Evolutionary conservation across 2,888 invertebrate species (phyloP).

Genomic region (Taphrorychus bicolor): DNA sequence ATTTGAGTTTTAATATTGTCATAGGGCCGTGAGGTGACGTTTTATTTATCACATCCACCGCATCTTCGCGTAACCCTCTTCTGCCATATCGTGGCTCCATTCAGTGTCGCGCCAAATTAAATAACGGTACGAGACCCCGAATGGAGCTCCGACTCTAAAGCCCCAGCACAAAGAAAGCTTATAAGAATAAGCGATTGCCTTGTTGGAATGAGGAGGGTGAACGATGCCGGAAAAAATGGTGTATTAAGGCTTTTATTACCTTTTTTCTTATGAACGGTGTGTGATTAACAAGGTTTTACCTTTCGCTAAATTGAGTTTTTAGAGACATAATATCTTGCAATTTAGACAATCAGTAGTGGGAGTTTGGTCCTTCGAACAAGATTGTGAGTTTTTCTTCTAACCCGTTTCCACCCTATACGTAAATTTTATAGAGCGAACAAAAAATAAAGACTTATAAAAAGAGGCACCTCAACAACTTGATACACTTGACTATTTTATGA

Average conservation of each 20-base stretch:
- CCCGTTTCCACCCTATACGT: no score
- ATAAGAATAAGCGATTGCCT: constrained; percentile 13
- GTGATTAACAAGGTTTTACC: neutral
- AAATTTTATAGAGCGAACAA: no score
- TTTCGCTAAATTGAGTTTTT: neutral
- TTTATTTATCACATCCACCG: constrained; percentile 23
- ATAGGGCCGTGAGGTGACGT: constrained; percentile 11
- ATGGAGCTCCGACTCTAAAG: constrained; percentile 10
- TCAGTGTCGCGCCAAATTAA: constrained; percentile 19
- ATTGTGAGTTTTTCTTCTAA: no score
- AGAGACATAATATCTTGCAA: no score
- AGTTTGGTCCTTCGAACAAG: no score
- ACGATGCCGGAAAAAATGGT: constrained; percentile 4
- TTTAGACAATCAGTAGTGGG: no score
- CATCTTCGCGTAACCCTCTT: constrained; percentile 7
- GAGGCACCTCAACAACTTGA: neutral
- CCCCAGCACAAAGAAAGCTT: constrained; percentile 11
- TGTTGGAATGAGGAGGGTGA: constrained; percentile 4
- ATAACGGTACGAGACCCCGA: constrained; percentile 13
- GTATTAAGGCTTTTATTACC: neutral
- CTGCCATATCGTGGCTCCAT: constrained; percentile 15
- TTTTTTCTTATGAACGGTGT: neutral
- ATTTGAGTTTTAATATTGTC: neutral
- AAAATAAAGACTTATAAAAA: neutral
- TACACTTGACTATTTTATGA: neutral